phyloP scores from a whole-genome alignment of 1,140 invertebrate species.

The Nasonia giraulti region DNA sequence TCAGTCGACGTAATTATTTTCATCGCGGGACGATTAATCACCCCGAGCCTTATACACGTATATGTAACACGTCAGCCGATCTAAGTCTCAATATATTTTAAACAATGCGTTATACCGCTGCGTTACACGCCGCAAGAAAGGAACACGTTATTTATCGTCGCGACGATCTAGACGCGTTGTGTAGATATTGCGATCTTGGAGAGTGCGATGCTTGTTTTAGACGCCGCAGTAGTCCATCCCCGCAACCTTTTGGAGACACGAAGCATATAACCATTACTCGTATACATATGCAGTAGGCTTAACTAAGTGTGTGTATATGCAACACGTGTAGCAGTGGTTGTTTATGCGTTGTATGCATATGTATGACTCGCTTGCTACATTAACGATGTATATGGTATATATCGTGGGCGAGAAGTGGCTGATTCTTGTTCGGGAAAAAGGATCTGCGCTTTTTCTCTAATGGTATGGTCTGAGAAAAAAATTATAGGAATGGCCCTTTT shows the following conservation, averaged over 20 bases:
- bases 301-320: not conserved
- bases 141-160: not conserved
- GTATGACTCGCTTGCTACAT: conserved; percentile 9
- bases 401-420: not conserved
- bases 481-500: too few relatives aligned
- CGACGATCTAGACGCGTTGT: not conserved
- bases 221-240: not conserved
- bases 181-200: conserved; percentile 10
- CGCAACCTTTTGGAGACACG: not conserved
- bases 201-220: conserved; percentile 21
- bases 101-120: conserved; percentile 14
- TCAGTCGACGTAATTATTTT: conserved; percentile 31
- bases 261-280: conserved; percentile 6
- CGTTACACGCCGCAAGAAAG: not conserved
- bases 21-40: conserved; percentile 24
- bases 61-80: not conserved
- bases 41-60: not conserved
- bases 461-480: too few relatives aligned
- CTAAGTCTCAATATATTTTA: conserved; percentile 26
- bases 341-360: conserved; percentile 2
- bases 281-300: conserved; percentile 31
- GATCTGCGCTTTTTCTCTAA: too few relatives aligned
- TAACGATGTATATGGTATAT: not conserved
- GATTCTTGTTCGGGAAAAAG: too few relatives aligned
- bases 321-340: not conserved